Evolutionary conservation across 2,797 vertebrate species (phyloP).

Genomic region (Gobionotothen gibberifrons): DNA sequence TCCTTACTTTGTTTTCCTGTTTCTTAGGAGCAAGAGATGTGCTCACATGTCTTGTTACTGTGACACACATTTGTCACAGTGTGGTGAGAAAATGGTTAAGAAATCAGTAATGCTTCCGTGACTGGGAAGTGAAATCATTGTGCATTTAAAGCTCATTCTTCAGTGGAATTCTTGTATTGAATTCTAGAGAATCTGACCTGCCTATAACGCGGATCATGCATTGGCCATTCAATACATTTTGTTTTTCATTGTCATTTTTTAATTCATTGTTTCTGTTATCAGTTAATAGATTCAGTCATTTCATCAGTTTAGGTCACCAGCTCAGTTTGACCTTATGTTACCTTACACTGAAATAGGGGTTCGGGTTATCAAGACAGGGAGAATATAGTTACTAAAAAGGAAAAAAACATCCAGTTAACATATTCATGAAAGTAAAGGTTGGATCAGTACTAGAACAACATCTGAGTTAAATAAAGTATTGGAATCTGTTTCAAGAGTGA

Average conservation of each 20-base stretch:
- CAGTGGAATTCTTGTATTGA: not conserved
- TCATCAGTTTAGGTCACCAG: too few relatives aligned
- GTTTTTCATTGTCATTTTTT: not conserved
- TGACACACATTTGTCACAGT: conserved; percentile 28
- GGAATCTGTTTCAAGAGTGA: not conserved
- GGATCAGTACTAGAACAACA: not conserved
- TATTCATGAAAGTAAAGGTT: not conserved
- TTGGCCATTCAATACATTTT: not conserved
- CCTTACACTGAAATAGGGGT: not conserved
- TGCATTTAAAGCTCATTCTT: not conserved
- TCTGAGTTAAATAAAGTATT: not conserved
- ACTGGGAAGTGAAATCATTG: not conserved
- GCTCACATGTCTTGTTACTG: conserved; percentile 43
- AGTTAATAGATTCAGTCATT: too few relatives aligned
- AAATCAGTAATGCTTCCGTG: not conserved
- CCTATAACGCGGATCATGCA: not conserved
- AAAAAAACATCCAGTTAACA: not conserved
- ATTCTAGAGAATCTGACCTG: not conserved
- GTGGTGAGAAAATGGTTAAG: not conserved
- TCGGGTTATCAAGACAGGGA: not conserved
- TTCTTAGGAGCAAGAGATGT: conserved; percentile 3
- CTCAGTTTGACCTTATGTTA: not conserved
- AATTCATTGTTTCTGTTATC: not conserved
- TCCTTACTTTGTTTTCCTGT: conserved; percentile 20
- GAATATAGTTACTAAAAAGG: not conserved